Conservation (phyloP, 2,113 vertebrate genomes). For the Pseudopodoces humilis region DNA sequence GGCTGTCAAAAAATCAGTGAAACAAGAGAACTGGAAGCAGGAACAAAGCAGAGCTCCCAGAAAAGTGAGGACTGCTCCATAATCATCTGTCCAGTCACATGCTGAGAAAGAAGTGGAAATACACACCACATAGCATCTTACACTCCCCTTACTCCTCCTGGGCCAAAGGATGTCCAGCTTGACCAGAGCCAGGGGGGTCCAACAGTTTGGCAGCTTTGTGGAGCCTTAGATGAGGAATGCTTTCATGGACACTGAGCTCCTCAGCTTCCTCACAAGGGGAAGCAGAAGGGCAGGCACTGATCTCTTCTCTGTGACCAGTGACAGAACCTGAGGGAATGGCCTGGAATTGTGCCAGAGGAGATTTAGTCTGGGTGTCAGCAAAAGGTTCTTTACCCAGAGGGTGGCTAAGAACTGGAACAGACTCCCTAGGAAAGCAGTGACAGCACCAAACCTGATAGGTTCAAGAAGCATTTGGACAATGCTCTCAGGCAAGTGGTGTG, state of each 20-base stretch:
- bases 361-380: not conserved
- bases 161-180: not conserved
- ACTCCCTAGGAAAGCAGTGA: not conserved
- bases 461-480: not conserved
- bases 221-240: not conserved
- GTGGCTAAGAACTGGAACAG: rapidly evolving
- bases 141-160: not conserved
- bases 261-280: not conserved
- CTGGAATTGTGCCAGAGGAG: not conserved
- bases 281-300: not conserved
- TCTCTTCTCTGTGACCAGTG: not conserved
- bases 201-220: not conserved
- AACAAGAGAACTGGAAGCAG: not conserved
- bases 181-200: not conserved
- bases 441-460: not conserved
- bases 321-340: not conserved
- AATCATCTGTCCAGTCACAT: not conserved
- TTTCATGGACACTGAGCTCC: not conserved
- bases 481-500: not conserved
- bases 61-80: not conserved
- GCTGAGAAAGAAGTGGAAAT: not conserved
- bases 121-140: not conserved
- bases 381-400: not conserved
- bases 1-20: not conserved
- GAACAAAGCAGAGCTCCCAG: not conserved